These are phyloP conservation scores for Platycercus adscitus DNA, from an alignment of 2,113 vertebrate species.

Conservation along the genomic window DNA sequence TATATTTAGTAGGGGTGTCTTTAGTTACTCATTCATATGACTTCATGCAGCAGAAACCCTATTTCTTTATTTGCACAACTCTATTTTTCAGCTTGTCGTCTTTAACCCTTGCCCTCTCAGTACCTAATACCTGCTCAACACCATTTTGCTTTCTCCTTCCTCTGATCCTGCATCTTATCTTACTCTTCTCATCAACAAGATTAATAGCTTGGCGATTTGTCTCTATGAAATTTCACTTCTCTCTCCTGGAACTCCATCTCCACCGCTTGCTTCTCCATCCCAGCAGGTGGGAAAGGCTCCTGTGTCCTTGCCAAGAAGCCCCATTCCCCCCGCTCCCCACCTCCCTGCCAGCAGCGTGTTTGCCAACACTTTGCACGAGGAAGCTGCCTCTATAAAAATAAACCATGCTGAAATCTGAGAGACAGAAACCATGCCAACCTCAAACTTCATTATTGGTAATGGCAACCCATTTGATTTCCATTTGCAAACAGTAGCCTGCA, in stretches of 20 bases:
- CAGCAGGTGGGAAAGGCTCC: neutral
- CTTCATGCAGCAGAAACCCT: neutral
- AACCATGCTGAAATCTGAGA: conserved; percentile 50
- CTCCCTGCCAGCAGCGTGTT: neutral
- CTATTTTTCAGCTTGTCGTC: neutral
- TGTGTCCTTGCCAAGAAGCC: neutral
- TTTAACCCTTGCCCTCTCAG: neutral
- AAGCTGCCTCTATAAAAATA: conserved; percentile 66
- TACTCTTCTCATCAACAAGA: neutral
- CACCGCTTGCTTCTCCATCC: rapidly evolving
- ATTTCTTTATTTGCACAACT: neutral
- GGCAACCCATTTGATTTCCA: conserved; percentile 50
- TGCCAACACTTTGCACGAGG: conserved; percentile 63
- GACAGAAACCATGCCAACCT: conserved; percentile 29
- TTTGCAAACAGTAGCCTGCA: conserved; percentile 32
- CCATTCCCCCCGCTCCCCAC: neutral
- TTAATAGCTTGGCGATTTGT: neutral
- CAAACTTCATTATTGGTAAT: conserved; percentile 57
- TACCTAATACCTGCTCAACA: neutral
- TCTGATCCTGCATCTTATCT: neutral
- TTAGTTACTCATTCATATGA: neutral
- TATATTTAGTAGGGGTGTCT: neutral
- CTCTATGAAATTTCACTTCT: neutral
- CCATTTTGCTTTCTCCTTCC: neutral
- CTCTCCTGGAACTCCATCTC: neutral